A percentile compares a stretch with the other conserved stretches of the same genome.
phyloP scores from a whole-genome alignment of 2,113 vertebrate species.

The Asarcornis scutulata region DNA sequence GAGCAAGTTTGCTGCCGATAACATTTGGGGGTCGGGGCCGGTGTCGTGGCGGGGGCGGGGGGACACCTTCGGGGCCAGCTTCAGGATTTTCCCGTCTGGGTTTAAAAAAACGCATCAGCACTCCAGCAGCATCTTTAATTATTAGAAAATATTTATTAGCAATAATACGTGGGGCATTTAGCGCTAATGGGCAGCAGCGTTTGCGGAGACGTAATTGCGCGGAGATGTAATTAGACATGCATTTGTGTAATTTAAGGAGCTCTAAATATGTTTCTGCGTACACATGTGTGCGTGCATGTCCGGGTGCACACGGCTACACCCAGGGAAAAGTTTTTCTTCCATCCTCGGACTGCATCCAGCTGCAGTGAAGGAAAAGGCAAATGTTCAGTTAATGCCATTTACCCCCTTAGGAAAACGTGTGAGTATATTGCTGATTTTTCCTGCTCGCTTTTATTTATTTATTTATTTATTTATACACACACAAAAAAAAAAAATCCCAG shows the following conservation, averaged over 20 bases:
- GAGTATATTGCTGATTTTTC: not conserved
- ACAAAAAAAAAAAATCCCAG: too few relatives aligned
- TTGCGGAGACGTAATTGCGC: not conserved
- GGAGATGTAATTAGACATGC: not conserved
- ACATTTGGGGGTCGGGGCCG: not conserved
- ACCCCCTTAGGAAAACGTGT: not conserved
- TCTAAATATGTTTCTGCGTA: fast-evolving
- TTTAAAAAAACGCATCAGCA: not conserved
- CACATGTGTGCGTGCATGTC: fast-evolving
- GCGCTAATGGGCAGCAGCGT: not conserved
- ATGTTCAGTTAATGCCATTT: not conserved
- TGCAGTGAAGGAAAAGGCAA: not conserved
- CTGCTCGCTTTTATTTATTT: not conserved
- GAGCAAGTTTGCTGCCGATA: not conserved
- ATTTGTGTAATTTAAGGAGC: too few relatives aligned
- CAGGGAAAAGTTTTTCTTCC: not conserved
- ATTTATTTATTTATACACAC: too few relatives aligned
- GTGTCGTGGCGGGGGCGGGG: too few relatives aligned
- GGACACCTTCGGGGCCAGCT: too few relatives aligned
- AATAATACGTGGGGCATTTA: not conserved
- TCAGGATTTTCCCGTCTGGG: not conserved
- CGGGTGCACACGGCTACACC: not conserved
- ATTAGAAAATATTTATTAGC: conserved; percentile 16
- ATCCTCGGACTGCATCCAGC: not conserved
- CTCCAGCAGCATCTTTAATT: not conserved